phyloP scores from a whole-genome alignment of 2,888 invertebrate species.

The Monoplex corrugatus region DNA sequence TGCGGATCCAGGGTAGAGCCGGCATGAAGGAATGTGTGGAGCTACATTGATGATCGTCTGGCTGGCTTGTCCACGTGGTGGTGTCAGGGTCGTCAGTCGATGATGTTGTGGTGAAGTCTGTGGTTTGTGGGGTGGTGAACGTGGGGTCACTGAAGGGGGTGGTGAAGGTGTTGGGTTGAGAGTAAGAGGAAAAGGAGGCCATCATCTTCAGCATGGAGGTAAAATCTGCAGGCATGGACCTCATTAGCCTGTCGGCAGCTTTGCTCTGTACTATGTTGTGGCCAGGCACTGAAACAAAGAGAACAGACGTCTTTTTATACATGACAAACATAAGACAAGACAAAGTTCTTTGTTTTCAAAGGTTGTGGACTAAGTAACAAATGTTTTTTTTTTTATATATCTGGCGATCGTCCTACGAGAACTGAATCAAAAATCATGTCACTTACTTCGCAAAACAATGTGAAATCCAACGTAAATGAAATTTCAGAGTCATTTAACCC shows the following conservation, averaged over 20 bases:
- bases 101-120: neutral
- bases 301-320: too few species aligned
- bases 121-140: neutral
- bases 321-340: neutral
- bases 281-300: neutral
- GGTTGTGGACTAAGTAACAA: neutral
- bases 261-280: neutral
- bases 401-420: neutral
- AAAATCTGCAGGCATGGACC: neutral
- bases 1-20: slow-evolving; percentile 42
- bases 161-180: neutral
- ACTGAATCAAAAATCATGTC: neutral
- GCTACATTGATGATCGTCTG: neutral
- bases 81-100: neutral
- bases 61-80: neutral
- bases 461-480: too few species aligned
- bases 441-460: too few species aligned
- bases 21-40: neutral
- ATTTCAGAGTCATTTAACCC: too few species aligned
- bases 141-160: neutral
- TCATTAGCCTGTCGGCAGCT: neutral
- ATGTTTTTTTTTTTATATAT: neutral
- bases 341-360: neutral
- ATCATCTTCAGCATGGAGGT: neutral
- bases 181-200: neutral